phyloP scores from a whole-genome alignment of 2,113 vertebrate genomes.

The Burhinus oedicnemus region DNA sequence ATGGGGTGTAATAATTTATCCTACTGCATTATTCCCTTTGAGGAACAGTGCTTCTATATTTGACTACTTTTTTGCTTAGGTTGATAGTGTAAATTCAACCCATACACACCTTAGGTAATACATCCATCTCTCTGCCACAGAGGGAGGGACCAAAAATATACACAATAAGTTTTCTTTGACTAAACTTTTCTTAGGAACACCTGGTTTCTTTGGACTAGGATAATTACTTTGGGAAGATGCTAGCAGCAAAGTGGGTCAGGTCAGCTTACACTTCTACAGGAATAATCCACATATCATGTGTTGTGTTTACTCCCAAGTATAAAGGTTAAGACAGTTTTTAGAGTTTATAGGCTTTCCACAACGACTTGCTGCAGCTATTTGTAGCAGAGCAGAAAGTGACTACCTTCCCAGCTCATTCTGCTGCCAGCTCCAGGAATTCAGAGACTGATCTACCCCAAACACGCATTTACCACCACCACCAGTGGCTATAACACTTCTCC shows the following conservation, averaged over 20 bases:
- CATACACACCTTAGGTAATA: neutral
- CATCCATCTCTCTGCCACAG: neutral
- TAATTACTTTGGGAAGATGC: neutral
- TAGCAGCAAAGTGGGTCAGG: neutral
- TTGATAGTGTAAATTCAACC: neutral
- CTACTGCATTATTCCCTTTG: neutral
- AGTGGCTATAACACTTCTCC: accelerated
- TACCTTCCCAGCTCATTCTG: neutral
- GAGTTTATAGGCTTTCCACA: neutral
- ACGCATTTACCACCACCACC: neutral
- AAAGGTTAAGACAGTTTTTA: neutral
- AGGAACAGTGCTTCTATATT: neutral
- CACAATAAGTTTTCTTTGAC: neutral
- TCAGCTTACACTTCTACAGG: neutral
- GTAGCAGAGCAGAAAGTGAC: neutral
- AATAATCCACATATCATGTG: neutral
- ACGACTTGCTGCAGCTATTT: neutral
- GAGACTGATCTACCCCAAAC: neutral
- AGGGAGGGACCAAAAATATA: neutral
- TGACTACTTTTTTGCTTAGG: neutral
- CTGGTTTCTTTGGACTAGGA: neutral
- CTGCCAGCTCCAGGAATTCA: neutral
- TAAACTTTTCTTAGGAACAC: neutral
- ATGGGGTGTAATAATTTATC: neutral
- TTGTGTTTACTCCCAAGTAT: neutral